These are phyloP conservation scores for Arctopsyche grandis DNA, from an alignment of 1,140 invertebrate genomes.

Conservation along the genomic window DNA sequence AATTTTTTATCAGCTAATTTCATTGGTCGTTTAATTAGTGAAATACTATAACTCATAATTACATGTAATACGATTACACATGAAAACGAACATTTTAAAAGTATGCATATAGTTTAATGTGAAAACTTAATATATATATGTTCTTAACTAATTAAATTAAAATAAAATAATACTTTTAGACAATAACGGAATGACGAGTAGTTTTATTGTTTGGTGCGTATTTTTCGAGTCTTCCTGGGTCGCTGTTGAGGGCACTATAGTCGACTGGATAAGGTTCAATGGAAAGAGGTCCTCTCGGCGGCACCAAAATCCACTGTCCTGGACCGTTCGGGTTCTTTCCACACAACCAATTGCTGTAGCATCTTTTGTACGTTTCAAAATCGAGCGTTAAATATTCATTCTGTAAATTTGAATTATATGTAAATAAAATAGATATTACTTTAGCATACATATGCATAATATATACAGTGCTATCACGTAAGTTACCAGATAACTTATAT, in stretches of 20 bases:
- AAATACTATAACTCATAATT: too few relatives aligned
- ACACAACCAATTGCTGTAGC: slow-evolving; percentile 77
- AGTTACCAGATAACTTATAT: too few relatives aligned
- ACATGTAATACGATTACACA: too few relatives aligned
- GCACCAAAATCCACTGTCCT: slow-evolving; percentile 76
- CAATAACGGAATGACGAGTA: slow-evolving; percentile 76
- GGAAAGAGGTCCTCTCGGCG: slow-evolving; percentile 67
- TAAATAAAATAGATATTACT: slow-evolving; percentile 33
- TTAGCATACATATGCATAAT: neutral
- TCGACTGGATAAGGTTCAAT: slow-evolving; percentile 75
- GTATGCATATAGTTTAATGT: too few relatives aligned
- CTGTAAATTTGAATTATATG: slow-evolving; percentile 65
- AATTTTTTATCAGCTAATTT: too few relatives aligned
- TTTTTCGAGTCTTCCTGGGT: slow-evolving; percentile 74
- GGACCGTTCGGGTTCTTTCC: slow-evolving; percentile 77
- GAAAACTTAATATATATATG: too few relatives aligned
- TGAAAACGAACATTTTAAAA: too few relatives aligned
- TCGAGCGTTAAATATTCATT: slow-evolving; percentile 73
- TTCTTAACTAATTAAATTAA: too few relatives aligned
- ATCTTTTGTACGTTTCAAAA: slow-evolving; percentile 72
- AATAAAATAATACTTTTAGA: slow-evolving; percentile 60
- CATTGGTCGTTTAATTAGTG: too few relatives aligned
- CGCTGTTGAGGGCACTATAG: slow-evolving; percentile 77
- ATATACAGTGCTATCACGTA: too few relatives aligned
- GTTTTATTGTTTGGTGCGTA: slow-evolving; percentile 75